Conservation (phyloP, 2,113 vertebrate species). For the Motacilla alba region DNA sequence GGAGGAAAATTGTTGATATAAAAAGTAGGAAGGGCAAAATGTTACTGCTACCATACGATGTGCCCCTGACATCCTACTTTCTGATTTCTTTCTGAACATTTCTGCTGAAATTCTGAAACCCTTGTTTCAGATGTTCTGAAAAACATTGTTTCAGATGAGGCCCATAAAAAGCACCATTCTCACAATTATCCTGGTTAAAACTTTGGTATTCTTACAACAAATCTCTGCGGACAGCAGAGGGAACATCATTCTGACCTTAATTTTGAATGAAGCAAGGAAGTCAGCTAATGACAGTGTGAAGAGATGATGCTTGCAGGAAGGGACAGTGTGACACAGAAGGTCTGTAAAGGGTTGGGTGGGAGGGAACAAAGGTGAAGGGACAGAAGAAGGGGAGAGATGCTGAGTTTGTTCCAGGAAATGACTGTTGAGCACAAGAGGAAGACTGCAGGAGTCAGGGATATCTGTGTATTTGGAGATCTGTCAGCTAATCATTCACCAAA, state of each 20-base stretch:
- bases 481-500: background rate
- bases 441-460: background rate
- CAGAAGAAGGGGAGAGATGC: background rate
- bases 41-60: background rate
- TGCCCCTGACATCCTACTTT: background rate
- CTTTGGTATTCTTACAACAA: background rate
- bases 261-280: background rate
- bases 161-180: background rate
- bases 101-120: background rate
- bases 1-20: background rate
- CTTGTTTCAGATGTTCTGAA: background rate
- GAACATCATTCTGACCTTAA: background rate
- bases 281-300: background rate
- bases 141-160: background rate
- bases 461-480: background rate
- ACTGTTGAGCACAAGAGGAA: background rate
- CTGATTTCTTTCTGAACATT: background rate
- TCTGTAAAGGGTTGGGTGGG: background rate
- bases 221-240: background rate
- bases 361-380: background rate
- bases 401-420: background rate
- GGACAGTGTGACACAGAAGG: background rate
- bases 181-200: background rate
- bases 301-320: background rate
- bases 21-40: background rate